Evolutionary conservation across 2,797 vertebrate species (phyloP), one percentile per base, ranked within the genome.

Genomic region (Rhynchonycteris naso): DNA sequence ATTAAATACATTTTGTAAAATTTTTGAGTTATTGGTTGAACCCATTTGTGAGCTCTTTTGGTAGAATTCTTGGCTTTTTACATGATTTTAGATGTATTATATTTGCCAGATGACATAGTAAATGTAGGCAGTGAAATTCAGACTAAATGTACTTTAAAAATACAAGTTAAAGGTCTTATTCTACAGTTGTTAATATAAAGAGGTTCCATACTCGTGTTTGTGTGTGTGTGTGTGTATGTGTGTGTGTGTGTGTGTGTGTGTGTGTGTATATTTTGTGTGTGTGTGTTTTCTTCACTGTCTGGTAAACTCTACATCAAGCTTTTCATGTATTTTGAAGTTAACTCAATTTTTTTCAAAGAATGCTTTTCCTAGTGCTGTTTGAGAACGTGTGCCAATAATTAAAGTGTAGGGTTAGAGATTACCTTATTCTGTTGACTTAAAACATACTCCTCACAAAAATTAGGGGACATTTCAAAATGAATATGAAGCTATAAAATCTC

Each of bases 1-100:
- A 50, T 33, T 93, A 92, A 92, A 76, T 92, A n/a, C 35, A 71
- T 80, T 93, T 86, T 85, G 72, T 52, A 63, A 74, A 91, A 38
- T 59, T 94, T 92, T 95, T 87, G 68, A 43, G 21, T 72, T 19
- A 91, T 89, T 68, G 21, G 12, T 66, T 16, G 13, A 75, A 56
- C 11, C 13, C 10, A 19, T 33, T 79, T 91, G 7, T 79, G n/a
- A 50, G n/a, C 33, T 30, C 35, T 94, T 14, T 61, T 90, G 59
- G 35, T 94, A 75, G 82, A 94, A 76, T 83, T 95, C n/a, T 92
- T 96, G 72, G 35, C 58, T 92, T 93, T 56, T 90, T 94, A 86
- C 16, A 43, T 88, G 76, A 59, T 66, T 93, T 91, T 88, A 43
- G 59, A 81, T 91, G 9, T 83, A 38, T 66, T 92, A 61, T 22